Evolutionary conservation across 2,888 invertebrate species (phyloP), one percentile per base, ranked within the genome.

Genomic region (Amitus sp.): DNA sequence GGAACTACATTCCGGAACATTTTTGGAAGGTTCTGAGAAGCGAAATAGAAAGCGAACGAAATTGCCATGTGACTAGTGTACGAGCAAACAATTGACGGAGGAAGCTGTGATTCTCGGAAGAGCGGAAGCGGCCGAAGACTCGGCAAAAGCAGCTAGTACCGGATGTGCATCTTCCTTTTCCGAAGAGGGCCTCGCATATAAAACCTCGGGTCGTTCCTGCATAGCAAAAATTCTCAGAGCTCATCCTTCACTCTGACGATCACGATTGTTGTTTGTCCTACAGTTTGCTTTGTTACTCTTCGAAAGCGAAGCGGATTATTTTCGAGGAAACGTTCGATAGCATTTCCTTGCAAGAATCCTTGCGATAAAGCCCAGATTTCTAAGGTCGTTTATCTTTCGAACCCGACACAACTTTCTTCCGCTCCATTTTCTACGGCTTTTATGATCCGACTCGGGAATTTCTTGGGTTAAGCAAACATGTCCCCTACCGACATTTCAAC

Each of bases 161-260:
- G 80, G 81, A 80, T 80, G 79, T 76, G 75, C 77, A 79, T 78
- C 79, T 81, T 77, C 77, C 79, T 80, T 76, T 78, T 77, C 71
- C 72, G 71, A 71, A 72, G 67, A 67, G 67, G 71, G 67, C 68
- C 70, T 71, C 66, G 74, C 76, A 78, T 77, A 75, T 72, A 73
- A 77, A 60, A 51, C 47, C 27, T 45, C 39, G 34, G 40, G 34
- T 13, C 39, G 28, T 50, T 47, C 33, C 6, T 34, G 43, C 43
- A 23, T 23, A 23, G 43, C 43, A 43, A 23, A 20, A n/a, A 20
- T 43, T 53, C 49, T 55, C 45, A 51, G 15, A 5, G 3, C 12
- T 27, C 49, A 34, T 57, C 48, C 48, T 27, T 43, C 43, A 39
- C 45, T 52, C 56, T 42, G 46, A 49, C 45, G 47, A 53, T 20